phyloP scores from a whole-genome alignment of 2,113 vertebrate genomes.

The Mustela lutreola region DNA sequence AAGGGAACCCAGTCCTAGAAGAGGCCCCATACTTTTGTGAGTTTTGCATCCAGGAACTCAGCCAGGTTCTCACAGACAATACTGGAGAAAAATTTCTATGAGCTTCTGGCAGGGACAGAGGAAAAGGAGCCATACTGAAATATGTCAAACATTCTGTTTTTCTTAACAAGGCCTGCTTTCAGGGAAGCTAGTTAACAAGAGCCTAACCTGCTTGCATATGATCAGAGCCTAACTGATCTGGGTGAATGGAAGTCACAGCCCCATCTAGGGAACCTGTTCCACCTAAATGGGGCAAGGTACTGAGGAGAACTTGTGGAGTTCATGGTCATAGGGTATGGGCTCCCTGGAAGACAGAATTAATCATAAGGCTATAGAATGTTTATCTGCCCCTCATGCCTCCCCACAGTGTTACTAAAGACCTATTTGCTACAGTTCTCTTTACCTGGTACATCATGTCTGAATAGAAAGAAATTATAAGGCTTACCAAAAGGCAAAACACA shows the following conservation, averaged over 20 bases:
- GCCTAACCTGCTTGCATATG: background rate
- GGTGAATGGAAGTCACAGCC: background rate
- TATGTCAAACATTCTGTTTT: background rate
- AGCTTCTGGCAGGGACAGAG: background rate
- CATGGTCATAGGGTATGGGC: background rate
- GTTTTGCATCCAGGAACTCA: background rate
- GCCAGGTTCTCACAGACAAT: background rate
- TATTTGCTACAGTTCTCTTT: background rate
- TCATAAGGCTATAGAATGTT: background rate
- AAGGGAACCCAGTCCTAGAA: too few species aligned
- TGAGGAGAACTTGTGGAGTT: background rate
- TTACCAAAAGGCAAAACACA: background rate
- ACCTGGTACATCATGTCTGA: background rate
- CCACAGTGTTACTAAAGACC: background rate
- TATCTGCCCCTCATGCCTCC: background rate
- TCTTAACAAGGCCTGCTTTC: background rate
- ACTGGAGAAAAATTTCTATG: background rate
- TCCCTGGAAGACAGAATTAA: background rate
- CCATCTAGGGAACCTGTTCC: background rate
- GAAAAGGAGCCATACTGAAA: background rate
- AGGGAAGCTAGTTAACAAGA: background rate
- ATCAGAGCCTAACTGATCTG: background rate
- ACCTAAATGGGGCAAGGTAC: background rate
- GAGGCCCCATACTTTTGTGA: background rate
- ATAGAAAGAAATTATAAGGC: background rate